phyloP scores from a whole-genome alignment of 2,888 invertebrate genomes.

The Graphium colonna region DNA sequence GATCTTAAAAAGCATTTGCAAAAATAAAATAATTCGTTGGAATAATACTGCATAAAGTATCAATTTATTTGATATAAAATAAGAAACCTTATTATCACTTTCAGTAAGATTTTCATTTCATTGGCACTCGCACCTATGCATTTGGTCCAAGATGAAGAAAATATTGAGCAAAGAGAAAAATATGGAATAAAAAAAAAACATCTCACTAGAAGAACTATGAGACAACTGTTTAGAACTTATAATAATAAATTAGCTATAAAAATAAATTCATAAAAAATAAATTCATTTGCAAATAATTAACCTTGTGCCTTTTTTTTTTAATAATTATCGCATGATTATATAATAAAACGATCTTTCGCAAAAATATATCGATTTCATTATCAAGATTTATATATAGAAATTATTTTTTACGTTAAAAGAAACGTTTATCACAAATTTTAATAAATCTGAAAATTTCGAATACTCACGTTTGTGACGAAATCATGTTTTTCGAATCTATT shows the following conservation, averaged over 20 bases:
- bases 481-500: not conserved
- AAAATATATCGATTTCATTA: constrained; percentile 2
- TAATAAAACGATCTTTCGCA: not conserved
- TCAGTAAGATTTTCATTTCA: too few relatives aligned
- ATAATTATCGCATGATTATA: too few relatives aligned
- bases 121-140: not conserved
- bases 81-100: too few relatives aligned
- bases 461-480: not conserved
- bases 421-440: constrained; percentile 14
- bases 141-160: not conserved
- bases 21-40: too few relatives aligned
- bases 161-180: constrained; percentile 8
- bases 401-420: constrained; percentile 6
- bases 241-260: constrained; percentile 8
- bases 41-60: too few relatives aligned
- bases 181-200: not conserved
- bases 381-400: constrained; percentile 1
- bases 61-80: too few relatives aligned
- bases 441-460: not conserved
- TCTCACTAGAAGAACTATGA: not conserved
- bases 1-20: too few relatives aligned
- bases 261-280: not conserved
- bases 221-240: not conserved
- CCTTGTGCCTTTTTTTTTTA: too few relatives aligned
- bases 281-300: not conserved